Percentiles rank a stretch among this genome's conserved stretches.
Evolutionary conservation across 2,888 invertebrate species (phyloP).

Genomic region (Bugula neritina): DNA sequence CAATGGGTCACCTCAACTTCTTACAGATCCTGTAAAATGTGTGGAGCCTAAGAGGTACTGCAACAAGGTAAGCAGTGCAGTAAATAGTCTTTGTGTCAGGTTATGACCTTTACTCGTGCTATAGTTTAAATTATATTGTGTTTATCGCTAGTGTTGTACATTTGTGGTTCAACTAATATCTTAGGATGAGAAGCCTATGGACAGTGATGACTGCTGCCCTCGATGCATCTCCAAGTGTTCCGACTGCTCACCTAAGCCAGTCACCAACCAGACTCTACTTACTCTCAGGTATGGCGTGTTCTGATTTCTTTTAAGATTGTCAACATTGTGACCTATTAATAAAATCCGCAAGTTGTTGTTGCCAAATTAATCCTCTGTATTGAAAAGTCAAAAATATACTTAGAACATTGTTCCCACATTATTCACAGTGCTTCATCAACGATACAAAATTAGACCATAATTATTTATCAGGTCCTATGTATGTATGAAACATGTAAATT

Average conservation of each 20-base stretch:
- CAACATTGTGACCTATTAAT: too few relatives aligned
- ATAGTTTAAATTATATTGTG: not conserved
- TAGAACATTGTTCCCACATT: too few relatives aligned
- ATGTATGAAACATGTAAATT: too few relatives aligned
- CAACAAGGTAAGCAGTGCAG: not conserved
- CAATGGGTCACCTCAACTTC: not conserved
- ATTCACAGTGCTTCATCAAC: too few relatives aligned
- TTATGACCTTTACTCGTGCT: too few relatives aligned
- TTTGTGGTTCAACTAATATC: not conserved
- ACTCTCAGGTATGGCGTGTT: constrained; percentile 1
- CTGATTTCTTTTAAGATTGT: too few relatives aligned
- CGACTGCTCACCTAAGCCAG: constrained; percentile 25
- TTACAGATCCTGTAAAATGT: not conserved
- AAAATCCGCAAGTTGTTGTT: too few relatives aligned
- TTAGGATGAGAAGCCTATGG: constrained; percentile 4
- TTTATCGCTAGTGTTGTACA: not conserved
- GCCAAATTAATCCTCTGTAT: too few relatives aligned
- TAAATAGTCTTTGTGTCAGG: not conserved
- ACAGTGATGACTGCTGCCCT: not conserved
- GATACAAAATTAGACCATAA: too few relatives aligned
- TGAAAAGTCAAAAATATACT: too few relatives aligned
- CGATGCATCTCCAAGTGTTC: constrained; percentile 17
- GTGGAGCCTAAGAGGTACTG: constrained; percentile 9
- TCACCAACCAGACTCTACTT: not conserved
- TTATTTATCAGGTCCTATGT: too few relatives aligned